Evolutionary conservation across 2,888 invertebrate genomes (phyloP), one percentile per base, ranked within the genome.

Genomic region (Hydraecia micacea): DNA sequence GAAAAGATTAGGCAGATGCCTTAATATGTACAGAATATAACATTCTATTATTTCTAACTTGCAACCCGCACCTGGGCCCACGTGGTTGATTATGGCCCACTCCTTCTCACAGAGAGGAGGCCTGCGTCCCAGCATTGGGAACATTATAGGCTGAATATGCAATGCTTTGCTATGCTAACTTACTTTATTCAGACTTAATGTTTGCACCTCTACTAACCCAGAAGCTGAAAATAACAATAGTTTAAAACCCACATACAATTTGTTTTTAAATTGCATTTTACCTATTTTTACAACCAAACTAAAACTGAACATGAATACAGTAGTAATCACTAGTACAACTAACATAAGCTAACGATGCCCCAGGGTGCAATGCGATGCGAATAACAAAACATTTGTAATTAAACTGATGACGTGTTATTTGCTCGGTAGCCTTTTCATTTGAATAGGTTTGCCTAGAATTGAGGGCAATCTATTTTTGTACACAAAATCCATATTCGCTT

Each of bases 381-480:
- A 67, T 63, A 63, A 69, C 69, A 73, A 85, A 77, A 81, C 77
- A 86, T 66, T 81, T 73, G 66, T 74, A 72, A 82, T 76, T 75
- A 49, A 28, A 74, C 68, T 62, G 65, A 46, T 77, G 67, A 86
- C 49, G 74, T 73, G 77, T 68, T 60, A 25, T 52, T 73, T 78
- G 6, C 42, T 6, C 9, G 7, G 32, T 32, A 80, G 46, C 46
- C 25, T 67, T 75, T 83, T 32, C 32, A 52, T 68, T 68, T 75
- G 52, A 62, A 73, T 65, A 28, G 4, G 42, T 79, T 49, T n/a
- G 32, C 8, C n/a, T 60, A n/a, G 15, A 67, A 83, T 62, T 67
- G 42, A 42, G 28, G 36, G 18, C 46, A 58, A 65, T 66, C 0
- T 42, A 69, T 60, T 68, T 68, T 69, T 32, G 36, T 63, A 52